phyloP scores from a whole-genome alignment of 2,797 vertebrate species.

The Melanotaenia nigrans region DNA sequence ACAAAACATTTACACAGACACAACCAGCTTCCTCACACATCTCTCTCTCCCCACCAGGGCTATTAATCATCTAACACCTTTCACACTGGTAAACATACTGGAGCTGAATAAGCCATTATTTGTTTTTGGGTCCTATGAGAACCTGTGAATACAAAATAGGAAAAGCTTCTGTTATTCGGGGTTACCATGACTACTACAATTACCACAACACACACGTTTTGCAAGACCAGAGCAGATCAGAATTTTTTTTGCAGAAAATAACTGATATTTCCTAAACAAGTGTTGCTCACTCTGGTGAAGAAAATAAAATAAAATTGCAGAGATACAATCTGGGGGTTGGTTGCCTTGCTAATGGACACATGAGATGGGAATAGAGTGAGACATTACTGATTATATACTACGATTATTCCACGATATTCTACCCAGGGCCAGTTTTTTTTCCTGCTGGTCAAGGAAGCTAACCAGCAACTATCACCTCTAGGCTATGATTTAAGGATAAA shows the following conservation, averaged over 20 bases:
- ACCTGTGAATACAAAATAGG: constrained; percentile 10
- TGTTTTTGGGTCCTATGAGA: constrained; percentile 13
- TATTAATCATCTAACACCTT: constrained; percentile 27
- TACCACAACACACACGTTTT: background rate
- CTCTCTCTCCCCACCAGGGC: background rate
- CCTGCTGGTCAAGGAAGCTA: background rate
- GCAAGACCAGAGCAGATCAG: background rate
- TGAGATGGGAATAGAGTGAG: background rate
- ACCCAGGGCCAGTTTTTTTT: background rate
- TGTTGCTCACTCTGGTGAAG: no score
- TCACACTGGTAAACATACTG: constrained; percentile 10
- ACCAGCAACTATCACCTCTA: background rate
- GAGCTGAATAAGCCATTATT: constrained; percentile 11
- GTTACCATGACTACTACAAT: constrained; percentile 5
- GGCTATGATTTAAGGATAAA: background rate
- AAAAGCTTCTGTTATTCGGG: constrained; percentile 3
- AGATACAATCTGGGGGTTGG: background rate
- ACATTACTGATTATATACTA: background rate
- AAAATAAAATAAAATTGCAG: background rate
- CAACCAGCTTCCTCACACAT: constrained; percentile 8
- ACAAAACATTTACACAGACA: constrained; percentile 8
- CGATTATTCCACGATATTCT: background rate
- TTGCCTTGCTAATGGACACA: background rate
- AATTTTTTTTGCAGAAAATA: background rate
- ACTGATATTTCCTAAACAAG: no score